Evolutionary conservation across 2,888 invertebrate genomes (phyloP).

Genomic region (Drosophila cracens): DNA sequence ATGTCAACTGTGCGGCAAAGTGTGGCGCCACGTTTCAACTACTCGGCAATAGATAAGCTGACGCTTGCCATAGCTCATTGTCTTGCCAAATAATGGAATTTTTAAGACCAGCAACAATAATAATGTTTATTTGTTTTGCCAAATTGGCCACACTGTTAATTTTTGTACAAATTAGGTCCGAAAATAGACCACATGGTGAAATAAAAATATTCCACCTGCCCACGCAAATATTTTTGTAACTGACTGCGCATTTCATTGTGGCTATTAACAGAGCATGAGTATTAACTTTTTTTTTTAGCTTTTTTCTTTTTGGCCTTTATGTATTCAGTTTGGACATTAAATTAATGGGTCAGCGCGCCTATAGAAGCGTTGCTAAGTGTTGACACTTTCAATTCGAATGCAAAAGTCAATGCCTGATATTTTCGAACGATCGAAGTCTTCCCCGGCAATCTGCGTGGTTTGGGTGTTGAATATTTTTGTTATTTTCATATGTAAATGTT

Average conservation of each 20-base stretch:
- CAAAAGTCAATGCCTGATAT: constrained; percentile 43
- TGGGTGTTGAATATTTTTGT: constrained; percentile 61
- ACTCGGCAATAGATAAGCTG: constrained; percentile 13
- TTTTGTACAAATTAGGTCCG: constrained; percentile 57
- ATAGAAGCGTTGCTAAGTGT: constrained; percentile 53
- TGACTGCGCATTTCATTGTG: constrained; percentile 53
- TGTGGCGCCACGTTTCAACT: constrained; percentile 46
- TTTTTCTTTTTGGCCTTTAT: constrained; percentile 9
- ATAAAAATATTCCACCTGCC: constrained; percentile 65
- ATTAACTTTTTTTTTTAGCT: constrained; percentile 17
- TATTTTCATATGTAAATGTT: constrained; percentile 77
- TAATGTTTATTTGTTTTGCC: constrained; percentile 45
- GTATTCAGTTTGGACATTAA: constrained; percentile 38
- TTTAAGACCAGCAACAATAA: constrained; percentile 36
- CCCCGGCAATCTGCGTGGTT: constrained; percentile 31
- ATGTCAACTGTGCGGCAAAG: constrained; percentile 47
- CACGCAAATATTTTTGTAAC: constrained; percentile 46
- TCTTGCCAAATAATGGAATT: constrained; percentile 44
- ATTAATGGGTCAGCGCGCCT: constrained; percentile 67
- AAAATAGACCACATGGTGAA: constrained; percentile 50
- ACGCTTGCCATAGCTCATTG: constrained; percentile 1
- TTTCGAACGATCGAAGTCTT: constrained; percentile 25
- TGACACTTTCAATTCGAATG: constrained; percentile 78
- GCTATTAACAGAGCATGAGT: constrained; percentile 60
- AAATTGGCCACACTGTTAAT: constrained; percentile 61